Percentiles rank a stretch among this genome's conserved stretches.
These are phyloP conservation scores for Saturnia japonica DNA, from an alignment of 2,888 invertebrate species.

Conservation along the genomic window DNA sequence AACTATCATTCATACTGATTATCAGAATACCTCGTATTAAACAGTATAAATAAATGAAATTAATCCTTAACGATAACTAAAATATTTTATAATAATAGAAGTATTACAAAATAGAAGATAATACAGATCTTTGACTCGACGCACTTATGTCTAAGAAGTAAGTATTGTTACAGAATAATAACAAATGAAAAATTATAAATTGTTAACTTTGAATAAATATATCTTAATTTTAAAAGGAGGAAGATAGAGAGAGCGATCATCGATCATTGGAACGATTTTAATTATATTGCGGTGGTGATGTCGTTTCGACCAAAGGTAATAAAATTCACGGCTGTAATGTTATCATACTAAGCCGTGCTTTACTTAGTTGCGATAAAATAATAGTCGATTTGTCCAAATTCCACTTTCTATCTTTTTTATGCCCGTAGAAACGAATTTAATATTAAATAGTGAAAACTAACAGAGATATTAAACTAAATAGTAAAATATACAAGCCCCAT, in stretches of 20 bases:
- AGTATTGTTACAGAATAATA: constrained; percentile 67
- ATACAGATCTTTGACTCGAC: constrained; percentile 82
- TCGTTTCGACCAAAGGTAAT: constrained; percentile 20
- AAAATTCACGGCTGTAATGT: background rate
- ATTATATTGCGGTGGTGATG: constrained; percentile 29
- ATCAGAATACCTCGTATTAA: constrained; percentile 79
- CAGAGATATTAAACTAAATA: no score
- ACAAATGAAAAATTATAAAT: constrained; percentile 63
- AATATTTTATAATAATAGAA: constrained; percentile 63
- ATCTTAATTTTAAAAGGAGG: constrained; percentile 63
- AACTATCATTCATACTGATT: constrained; percentile 69
- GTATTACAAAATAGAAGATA: constrained; percentile 81
- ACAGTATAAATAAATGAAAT: constrained; percentile 70
- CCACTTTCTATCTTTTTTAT: no score
- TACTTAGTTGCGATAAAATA: no score
- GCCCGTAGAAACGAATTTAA: no score
- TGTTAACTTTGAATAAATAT: constrained; percentile 78
- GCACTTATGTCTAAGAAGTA: constrained; percentile 73
- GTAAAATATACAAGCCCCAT: background rate
- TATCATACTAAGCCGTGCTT: background rate
- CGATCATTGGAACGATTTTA: constrained; percentile 45
- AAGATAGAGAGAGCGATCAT: constrained; percentile 70
- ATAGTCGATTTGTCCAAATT: no score
- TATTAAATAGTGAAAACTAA: no score
- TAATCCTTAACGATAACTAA: constrained; percentile 63